A percentile compares a stretch with the other conserved stretches of the same genome.
Conservation (phyloP, 2,113 vertebrate genomes). For the Boulengeromyrus knoepffleri region DNA sequence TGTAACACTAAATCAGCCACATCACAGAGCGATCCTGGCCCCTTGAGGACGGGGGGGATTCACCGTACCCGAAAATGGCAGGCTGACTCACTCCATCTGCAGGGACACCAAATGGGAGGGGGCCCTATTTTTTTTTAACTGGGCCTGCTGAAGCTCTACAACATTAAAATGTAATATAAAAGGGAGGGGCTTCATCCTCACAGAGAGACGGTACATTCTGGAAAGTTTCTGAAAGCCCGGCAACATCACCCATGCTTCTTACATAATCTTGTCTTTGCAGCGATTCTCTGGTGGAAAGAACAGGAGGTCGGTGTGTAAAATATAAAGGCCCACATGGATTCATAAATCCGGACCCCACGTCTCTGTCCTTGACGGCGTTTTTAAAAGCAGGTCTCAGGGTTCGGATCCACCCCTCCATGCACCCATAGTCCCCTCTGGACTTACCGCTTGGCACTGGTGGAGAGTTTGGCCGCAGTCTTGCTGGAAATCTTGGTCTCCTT, state of each 20-base stretch:
- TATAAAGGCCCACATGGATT: not conserved
- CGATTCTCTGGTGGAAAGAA: constrained; percentile 21
- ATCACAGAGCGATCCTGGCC: not conserved
- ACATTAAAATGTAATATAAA: not conserved
- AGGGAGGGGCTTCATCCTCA: not conserved
- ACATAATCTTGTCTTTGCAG: constrained; percentile 41
- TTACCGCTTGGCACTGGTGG: constrained; percentile 97
- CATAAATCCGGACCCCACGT: not conserved
- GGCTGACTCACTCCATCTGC: not conserved
- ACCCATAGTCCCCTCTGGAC: not conserved
- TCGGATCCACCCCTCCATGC: not conserved
- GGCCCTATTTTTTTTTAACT: not conserved
- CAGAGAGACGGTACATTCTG: constrained; percentile 8
- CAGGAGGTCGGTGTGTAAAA: not conserved
- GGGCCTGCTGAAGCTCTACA: not conserved
- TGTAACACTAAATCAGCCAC: not conserved
- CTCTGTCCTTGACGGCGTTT: not conserved
- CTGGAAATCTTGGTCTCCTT: constrained; percentile 98
- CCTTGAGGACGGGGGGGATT: not conserved
- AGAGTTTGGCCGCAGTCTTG: constrained; percentile 96
- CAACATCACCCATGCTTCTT: constrained; percentile 39
- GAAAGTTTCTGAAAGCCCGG: constrained; percentile 32
- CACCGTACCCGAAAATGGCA: not conserved
- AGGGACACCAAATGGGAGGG: not conserved
- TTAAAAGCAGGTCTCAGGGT: not conserved